Evolutionary conservation across 2,888 invertebrate species (phyloP).

Genomic region (Tigriopus californicus): DNA sequence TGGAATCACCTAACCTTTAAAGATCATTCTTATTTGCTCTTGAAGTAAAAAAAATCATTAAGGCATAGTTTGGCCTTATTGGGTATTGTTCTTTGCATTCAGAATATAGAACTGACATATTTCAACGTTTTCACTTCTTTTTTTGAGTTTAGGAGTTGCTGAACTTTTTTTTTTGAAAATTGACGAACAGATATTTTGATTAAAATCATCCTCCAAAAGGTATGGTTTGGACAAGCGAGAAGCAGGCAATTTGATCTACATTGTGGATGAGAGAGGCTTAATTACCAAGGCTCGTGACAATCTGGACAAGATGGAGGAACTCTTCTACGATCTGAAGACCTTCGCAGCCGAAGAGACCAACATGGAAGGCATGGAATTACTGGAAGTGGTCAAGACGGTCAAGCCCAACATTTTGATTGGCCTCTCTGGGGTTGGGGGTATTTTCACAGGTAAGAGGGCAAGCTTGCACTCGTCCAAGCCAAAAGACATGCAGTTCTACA

Average conservation of each 20-base stretch:
- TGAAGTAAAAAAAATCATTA: no score
- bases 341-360: conserved; percentile 10
- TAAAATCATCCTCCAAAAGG: neutral
- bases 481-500: no score
- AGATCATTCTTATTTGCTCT: no score
- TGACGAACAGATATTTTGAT: neutral
- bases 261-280: conserved; percentile 8
- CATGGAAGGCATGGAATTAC: conserved; percentile 8
- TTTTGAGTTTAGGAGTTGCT: no score
- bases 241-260: conserved; percentile 8
- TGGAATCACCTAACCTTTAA: no score
- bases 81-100: no score
- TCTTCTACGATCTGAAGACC: conserved; percentile 5
- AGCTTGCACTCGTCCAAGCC: no score
- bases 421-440: conserved; percentile 2
- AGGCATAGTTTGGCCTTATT: no score
- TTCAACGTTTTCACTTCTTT: no score
- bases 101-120: no score
- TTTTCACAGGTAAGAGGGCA: conserved; percentile 12
- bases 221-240: conserved; percentile 8
- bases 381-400: neutral
- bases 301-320: conserved; percentile 9
- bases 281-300: conserved; percentile 9
- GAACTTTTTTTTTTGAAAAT: neutral
- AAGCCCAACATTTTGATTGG: conserved; percentile 12